phyloP scores from a whole-genome alignment of 2,797 vertebrate genomes.

The Lutjanus argentimaculatus region DNA sequence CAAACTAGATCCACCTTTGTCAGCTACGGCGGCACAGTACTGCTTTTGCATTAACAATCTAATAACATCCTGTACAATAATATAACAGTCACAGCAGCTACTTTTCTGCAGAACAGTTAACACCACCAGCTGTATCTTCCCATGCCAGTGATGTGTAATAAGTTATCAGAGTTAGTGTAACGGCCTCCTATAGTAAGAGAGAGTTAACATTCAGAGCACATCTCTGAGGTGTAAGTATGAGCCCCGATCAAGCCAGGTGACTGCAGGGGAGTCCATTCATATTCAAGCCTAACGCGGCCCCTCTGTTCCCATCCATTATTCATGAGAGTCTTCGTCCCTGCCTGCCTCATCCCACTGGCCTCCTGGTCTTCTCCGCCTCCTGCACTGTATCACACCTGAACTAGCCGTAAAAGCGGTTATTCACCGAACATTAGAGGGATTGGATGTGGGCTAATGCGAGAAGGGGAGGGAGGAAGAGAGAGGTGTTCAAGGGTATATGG shows the following conservation, averaged over 20 bases:
- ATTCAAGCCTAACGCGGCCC: constrained; percentile 73
- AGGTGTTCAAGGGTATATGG: constrained; percentile 45
- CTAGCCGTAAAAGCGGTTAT: constrained; percentile 61
- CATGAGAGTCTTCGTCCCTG: constrained; percentile 62
- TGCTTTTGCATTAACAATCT: neutral
- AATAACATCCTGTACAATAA: neutral
- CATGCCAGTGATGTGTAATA: constrained; percentile 35
- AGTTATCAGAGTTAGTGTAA: constrained; percentile 52
- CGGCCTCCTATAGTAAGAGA: constrained; percentile 40
- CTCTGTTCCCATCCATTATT: constrained; percentile 77
- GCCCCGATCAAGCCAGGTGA: constrained; percentile 71
- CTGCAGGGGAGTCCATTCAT: constrained; percentile 78
- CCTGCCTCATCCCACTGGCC: constrained; percentile 54
- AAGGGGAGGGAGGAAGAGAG: neutral
- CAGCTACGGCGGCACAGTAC: neutral
- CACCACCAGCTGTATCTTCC: constrained; percentile 10
- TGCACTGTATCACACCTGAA: constrained; percentile 63
- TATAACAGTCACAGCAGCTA: neutral
- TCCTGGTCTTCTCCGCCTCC: constrained; percentile 56
- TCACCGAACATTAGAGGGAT: constrained; percentile 68
- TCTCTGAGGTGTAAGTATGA: constrained; percentile 67
- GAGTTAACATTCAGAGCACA: constrained; percentile 74
- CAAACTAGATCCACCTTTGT: neutral
- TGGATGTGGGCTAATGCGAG: constrained; percentile 56
- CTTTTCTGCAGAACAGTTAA: constrained; percentile 14